Evolutionary conservation across 2,888 invertebrate species (phyloP), one percentile per base, ranked within the genome.

Genomic region (Cartodere bifasciata): DNA sequence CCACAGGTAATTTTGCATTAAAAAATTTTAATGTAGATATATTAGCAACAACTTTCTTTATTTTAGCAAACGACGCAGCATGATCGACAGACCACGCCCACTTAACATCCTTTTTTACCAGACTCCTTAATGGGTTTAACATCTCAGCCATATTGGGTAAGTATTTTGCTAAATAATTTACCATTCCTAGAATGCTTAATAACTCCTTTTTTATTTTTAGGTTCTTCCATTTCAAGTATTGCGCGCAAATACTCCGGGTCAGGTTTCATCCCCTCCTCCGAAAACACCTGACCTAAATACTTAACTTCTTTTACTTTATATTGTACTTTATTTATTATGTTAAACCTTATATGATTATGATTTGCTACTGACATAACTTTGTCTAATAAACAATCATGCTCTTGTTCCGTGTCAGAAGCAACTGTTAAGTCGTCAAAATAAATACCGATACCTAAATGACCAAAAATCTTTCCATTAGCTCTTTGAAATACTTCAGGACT

Each of bases 371-470:
- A 23, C 23, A 43, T 17, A 10, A 47, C 42, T 28, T 39, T 21
- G 10, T 26, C 31, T 4, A 48, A 15, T 14, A 43, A 40, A 23
- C 31, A 7, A n/a, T 47, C 35, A 41, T 44, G 44, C 25, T 39
- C 35, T 10, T 40, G 36, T 28, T 38, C 34, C 28, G 37, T 31
- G 13, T 40, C 34, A 9, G 36, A 43, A 9, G 34, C 43, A 10
- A 45, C 39, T 12, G 46, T 29, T 6, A 47, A 34, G 32, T 49
- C 46, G 32, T 50, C 46, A 24, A 49, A 35, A 34, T 48, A 48
- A 10, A 47, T 39, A 16, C 38, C 29, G 10, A 43, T 33, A 7
- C 34, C 29, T 26, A 46, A 37, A 31, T 42, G 34, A 6, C 30
- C 38, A 36, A 44, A 47, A 15, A 34, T 37, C 31, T 43, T 32